Evolutionary conservation across 2,888 invertebrate species (phyloP).

Genomic region (Camptogramma bilineatum): DNA sequence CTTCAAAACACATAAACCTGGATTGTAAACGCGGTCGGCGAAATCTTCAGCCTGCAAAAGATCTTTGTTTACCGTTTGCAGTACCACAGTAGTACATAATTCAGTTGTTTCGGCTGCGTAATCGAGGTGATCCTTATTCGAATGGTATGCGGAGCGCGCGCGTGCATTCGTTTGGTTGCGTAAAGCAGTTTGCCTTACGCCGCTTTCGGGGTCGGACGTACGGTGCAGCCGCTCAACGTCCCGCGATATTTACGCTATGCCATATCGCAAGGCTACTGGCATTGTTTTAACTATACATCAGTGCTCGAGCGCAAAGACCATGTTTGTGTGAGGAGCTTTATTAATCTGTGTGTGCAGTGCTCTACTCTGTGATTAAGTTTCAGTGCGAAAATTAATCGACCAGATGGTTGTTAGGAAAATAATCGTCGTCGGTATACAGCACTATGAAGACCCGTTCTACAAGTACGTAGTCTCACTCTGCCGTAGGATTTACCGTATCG

Average conservation of each 20-base stretch:
- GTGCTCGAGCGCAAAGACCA: conserved; percentile 60
- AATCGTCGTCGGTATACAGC: conserved; percentile 76
- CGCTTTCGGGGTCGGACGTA: conserved; percentile 64
- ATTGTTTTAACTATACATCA: conserved; percentile 62
- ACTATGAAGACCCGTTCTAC: conserved; percentile 81
- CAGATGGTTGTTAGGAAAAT: conserved; percentile 82
- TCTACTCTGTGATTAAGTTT: conserved; percentile 56
- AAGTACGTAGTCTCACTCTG: conserved; percentile 63
- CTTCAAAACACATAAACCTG: conserved; percentile 47
- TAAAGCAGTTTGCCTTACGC: conserved; percentile 67
- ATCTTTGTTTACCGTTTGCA: conserved; percentile 69
- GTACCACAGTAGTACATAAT: too few species aligned
- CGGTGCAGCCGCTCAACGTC: conserved; percentile 52
- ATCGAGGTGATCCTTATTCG: conserved; percentile 79
- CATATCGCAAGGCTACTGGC: conserved; percentile 62
- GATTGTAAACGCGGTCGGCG: conserved; percentile 55
- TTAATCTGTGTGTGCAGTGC: conserved; percentile 54
- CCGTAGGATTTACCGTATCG: conserved; percentile 33
- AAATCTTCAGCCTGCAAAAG: conserved; percentile 57
- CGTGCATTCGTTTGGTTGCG: conserved; percentile 66
- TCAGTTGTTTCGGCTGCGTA: conserved; percentile 70
- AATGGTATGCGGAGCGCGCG: conserved; percentile 73
- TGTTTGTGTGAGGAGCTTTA: conserved; percentile 64
- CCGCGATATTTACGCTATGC: conserved; percentile 64
- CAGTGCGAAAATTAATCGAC: conserved; percentile 52